Percentiles rank a stretch among this genome's conserved stretches.
phyloP scores from a whole-genome alignment of 2,113 vertebrate species.

The Pseudonaja textilis region DNA sequence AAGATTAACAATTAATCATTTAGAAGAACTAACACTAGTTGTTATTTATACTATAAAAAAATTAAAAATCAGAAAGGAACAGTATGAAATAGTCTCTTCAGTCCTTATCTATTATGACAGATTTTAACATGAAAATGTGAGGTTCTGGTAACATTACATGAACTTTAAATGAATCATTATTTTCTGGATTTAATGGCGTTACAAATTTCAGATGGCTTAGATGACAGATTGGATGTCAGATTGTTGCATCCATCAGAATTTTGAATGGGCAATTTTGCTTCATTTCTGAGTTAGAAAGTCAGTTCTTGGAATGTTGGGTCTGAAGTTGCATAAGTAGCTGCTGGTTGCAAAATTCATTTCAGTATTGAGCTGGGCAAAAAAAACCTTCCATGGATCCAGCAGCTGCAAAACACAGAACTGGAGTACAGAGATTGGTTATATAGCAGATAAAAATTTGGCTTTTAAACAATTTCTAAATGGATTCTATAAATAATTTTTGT shows the following conservation, averaged over 20 bases:
- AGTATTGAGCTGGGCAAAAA: background rate
- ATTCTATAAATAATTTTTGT: background rate
- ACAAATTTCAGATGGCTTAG: background rate
- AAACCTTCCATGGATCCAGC: background rate
- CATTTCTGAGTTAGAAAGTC: background rate
- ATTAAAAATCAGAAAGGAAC: background rate
- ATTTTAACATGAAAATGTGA: background rate
- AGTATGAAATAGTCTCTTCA: background rate
- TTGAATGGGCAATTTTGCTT: background rate
- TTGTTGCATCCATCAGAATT: background rate
- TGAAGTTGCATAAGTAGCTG: background rate
- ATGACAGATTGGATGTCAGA: background rate
- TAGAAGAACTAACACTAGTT: background rate
- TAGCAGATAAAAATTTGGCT: background rate
- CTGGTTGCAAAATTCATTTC: constrained; percentile 13
- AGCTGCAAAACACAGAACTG: background rate
- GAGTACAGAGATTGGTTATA: background rate
- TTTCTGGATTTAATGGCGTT: background rate
- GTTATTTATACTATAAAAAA: background rate
- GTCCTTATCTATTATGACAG: background rate
- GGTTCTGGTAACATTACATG: constrained; percentile 2
- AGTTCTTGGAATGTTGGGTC: background rate
- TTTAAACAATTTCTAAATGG: background rate
- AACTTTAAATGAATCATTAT: background rate
- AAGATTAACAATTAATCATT: background rate